Base-by-base conservation (phyloP, 1,140 invertebrate species). In the Homalodisca vitripennis region DNA sequence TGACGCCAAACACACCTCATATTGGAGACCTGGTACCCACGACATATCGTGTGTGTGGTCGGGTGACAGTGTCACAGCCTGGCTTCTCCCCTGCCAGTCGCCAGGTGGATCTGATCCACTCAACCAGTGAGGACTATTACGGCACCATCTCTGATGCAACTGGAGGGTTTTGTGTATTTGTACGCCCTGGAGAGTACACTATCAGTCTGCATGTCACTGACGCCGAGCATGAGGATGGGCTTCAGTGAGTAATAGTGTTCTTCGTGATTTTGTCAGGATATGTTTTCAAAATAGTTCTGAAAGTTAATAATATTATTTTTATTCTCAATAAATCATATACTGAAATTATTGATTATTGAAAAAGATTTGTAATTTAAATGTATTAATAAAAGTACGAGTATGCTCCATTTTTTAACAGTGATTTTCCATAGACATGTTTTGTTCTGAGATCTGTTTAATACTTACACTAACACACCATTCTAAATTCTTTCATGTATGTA, bases 21-120 rank as follows among this genome's bases (percentile, higher is more conserved):
- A 73, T 90, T 20, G 30, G 69, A 31, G 82, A 85, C 53, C 80
- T 91, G 67, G 75, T 80, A 51, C 87, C 88, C 12, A 79, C 80
- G 2, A 83, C 85, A 1, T 94, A 90, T 75, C 86, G 88, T 81
- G 84, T 92, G 31, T 93, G 90, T 81, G 92, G 93, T 29, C 84
- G 82, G 74, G 85, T 90, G 6, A 79, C 82, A 27, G 26, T 46
- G 48, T 3, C 30, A n/a, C 1, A 14, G 20, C 62, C 68, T 22
- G 63, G 66, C 3, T 51, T 22, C n/a, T 51, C 57, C 48, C 2
- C 26, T 24, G 2, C 24, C 12, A 34, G 20, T 46, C 57, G 26
- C 17, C 29, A n/a, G 6, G 65, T 48, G 10, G 30, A 68, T n/a
- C 30, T 69, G 26, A 30, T 71, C 1, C 24, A 72, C 27, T 73